Conservation (phyloP, 2,113 vertebrate species). For the Coryphaenoides rupestris region DNA sequence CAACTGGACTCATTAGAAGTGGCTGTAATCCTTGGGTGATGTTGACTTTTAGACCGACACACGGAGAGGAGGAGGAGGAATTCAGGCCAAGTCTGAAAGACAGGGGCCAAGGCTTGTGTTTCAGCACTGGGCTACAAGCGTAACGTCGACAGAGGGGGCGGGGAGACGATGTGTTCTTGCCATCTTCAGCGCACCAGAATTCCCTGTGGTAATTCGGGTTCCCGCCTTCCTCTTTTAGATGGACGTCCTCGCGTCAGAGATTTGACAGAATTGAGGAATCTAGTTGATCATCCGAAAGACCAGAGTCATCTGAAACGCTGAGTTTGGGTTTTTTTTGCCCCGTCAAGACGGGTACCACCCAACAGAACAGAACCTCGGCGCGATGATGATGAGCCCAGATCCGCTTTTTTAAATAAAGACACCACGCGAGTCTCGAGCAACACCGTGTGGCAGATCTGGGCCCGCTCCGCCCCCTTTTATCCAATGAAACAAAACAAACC, state of each 20-base stretch:
- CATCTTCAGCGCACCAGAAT: constrained; percentile 13
- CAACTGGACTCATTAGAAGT: constrained; percentile 41
- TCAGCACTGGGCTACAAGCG: constrained; percentile 6
- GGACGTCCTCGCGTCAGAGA: background rate
- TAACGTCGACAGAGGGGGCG: background rate
- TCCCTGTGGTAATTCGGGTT: background rate
- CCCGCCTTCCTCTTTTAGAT: no score
- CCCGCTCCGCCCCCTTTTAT: constrained; percentile 39
- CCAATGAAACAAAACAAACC: constrained; percentile 51
- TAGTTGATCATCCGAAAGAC: background rate
- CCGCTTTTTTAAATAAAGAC: no score
- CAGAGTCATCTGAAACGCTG: background rate
- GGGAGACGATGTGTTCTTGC: background rate
- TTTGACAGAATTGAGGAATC: background rate
- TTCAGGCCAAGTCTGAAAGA: constrained; percentile 26
- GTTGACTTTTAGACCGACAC: constrained; percentile 23
- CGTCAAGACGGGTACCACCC: no score
- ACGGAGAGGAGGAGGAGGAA: constrained; percentile 23
- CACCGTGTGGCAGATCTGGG: constrained; percentile 18
- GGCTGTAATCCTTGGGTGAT: constrained; percentile 39
- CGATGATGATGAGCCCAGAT: background rate
- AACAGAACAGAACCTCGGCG: no score
- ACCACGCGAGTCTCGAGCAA: background rate
- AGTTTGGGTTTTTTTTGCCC: no score
- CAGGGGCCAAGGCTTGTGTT: constrained; percentile 8